These are phyloP conservation scores for Tauraco hartlaubi DNA, from an alignment of 2,797 vertebrate genomes.

Conservation along the genomic window DNA sequence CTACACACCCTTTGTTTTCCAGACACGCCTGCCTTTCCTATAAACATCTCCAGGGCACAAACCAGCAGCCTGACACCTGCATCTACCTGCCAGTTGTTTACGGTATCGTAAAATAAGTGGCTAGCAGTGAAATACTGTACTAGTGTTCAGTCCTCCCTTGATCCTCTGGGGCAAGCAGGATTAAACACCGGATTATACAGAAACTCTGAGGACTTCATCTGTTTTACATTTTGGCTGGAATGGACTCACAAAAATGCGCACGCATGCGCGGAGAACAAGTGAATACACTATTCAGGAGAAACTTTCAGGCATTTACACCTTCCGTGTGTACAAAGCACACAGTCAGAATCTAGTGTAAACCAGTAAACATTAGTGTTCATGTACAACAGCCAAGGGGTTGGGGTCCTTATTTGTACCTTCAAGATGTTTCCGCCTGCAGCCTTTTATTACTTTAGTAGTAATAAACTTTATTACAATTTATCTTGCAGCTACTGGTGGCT, in stretches of 20 bases:
- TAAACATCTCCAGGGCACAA: constrained; percentile 31
- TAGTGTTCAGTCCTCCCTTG: not conserved
- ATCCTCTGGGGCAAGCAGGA: not conserved
- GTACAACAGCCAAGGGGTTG: not conserved
- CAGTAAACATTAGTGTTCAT: not conserved
- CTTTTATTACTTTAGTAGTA: not conserved
- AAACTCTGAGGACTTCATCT: not conserved
- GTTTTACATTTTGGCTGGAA: not conserved
- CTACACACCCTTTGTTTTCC: not conserved
- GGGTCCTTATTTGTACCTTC: not conserved
- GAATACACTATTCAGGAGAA: not conserved
- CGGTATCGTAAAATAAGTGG: not conserved
- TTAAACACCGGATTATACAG: not conserved
- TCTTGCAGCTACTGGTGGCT: not conserved
- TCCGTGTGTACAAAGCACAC: not conserved
- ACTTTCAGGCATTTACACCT: not conserved
- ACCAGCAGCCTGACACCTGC: not conserved
- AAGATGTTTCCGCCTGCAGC: not conserved
- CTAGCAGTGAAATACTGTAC: not conserved
- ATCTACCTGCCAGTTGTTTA: constrained; percentile 41
- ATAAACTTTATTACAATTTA: not conserved
- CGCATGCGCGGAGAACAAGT: not conserved
- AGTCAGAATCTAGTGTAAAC: not conserved
- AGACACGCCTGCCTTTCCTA: not conserved
- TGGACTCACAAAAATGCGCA: accelerated